Evolutionary conservation across 2,888 invertebrate species (phyloP).

Genomic region (Hanleya hanleyi): DNA sequence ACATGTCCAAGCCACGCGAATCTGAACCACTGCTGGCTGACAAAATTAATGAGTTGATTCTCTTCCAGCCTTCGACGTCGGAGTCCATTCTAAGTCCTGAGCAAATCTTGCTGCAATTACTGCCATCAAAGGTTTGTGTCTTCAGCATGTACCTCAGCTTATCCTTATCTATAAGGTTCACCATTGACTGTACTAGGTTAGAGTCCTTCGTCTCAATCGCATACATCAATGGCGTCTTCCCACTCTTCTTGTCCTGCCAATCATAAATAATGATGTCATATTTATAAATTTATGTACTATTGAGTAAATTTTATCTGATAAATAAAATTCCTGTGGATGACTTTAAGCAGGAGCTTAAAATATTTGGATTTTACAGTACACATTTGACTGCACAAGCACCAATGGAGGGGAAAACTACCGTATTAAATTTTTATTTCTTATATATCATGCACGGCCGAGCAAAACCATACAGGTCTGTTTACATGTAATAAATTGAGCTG

Average conservation of each 20-base stretch:
- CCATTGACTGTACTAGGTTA: conserved; percentile 49
- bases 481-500: too few relatives aligned
- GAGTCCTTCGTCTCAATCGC: conserved; percentile 58
- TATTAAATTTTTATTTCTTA: too few relatives aligned
- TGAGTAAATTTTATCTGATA: too few relatives aligned
- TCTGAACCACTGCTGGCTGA: not conserved
- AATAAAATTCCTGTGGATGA: not conserved
- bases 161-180: conserved; percentile 47
- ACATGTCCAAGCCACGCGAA: not conserved
- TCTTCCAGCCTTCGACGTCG: conserved; percentile 45
- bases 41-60: conserved; percentile 11
- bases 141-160: conserved; percentile 51
- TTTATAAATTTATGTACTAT: not conserved
- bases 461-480: too few relatives aligned
- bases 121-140: conserved; percentile 59
- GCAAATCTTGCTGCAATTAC: conserved; percentile 54
- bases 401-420: too few relatives aligned
- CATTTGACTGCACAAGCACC: too few relatives aligned
- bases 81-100: conserved; percentile 53
- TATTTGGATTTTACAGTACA: not conserved
- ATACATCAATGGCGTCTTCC: conserved; percentile 65
- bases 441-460: too few relatives aligned
- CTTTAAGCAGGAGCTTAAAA: not conserved
- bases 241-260: conserved; percentile 39
- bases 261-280: not conserved